phyloP scores from a whole-genome alignment of 2,113 vertebrate genomes.

The Indri indri region DNA sequence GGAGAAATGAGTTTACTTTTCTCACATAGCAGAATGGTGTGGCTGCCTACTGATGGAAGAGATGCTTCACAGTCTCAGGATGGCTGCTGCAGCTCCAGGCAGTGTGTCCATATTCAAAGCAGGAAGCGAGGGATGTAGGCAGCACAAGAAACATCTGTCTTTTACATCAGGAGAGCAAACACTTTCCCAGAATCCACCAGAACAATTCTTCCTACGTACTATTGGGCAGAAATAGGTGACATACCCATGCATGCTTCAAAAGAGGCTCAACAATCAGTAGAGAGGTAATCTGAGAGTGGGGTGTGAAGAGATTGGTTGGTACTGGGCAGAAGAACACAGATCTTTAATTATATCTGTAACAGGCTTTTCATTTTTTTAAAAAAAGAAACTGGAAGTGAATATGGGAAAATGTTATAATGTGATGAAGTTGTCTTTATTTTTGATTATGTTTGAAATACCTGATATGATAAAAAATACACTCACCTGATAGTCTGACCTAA shows the following conservation, averaged over 20 bases:
- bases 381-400: background rate
- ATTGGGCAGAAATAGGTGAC: background rate
- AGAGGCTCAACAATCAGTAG: background rate
- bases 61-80: background rate
- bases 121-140: background rate
- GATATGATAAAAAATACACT: background rate
- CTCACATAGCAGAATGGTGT: background rate
- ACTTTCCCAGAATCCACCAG: background rate
- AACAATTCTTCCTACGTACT: background rate
- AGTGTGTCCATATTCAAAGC: background rate
- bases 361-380: background rate
- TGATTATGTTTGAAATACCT: slow-evolving; percentile 19
- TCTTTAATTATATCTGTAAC: background rate
- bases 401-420: background rate
- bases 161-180: background rate
- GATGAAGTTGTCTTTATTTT: background rate
- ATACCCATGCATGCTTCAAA: no score
- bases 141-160: background rate
- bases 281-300: background rate
- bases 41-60: background rate
- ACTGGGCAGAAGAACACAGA: background rate
- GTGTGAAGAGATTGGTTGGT: no score
- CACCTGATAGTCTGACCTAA: background rate
- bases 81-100: background rate
- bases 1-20: background rate